Evolutionary conservation across 2,888 invertebrate genomes (phyloP), one percentile per base, ranked within the genome.

Genomic region (Euplagia quadripunctaria): DNA sequence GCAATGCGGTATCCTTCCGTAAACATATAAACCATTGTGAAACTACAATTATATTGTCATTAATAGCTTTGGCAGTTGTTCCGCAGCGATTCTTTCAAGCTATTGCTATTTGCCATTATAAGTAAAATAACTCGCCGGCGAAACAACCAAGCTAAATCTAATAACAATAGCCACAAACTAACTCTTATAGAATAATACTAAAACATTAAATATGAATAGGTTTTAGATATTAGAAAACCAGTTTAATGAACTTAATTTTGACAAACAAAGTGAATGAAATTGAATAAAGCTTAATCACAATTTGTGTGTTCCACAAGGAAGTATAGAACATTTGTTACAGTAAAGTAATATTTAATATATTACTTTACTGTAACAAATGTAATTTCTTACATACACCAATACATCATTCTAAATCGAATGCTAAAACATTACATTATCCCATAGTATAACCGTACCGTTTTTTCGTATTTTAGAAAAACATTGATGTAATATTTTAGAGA

Each of bases 1-100:
- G 85, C 83, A 83, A 79, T 83, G 83, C 85, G 83, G 83, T 73
- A 85, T 75, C 68, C 31, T 61, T 73, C 69, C 63, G 72, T 43
- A 66, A 43, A 31, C 31, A 61, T 58, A 51, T 63, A 76, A 76
- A 63, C 75, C 70, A 71, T 76, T 75, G 70, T 73, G 71, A 72
- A 49, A 12, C 68, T 71, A 64, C 68, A 64, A 64, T 70, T 67
- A 71, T 55, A 55, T 61, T 66, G 42, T 70, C 73, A 66, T 69
- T 73, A 69, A 49, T 51, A 49, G 51, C n/a, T 58, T n/a, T 72
- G 67, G 64, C 49, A 72, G 64, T 72, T 31, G 64, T 46, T 64
- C 46, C 14, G 68, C 68, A 65, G 58, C 42, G 61, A 70, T 64
- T 68, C n/a, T 58, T 68, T 68, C 42, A 41, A 71, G 11, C 9